phyloP scores from a whole-genome alignment of 1,140 invertebrate species.

The Lysiphlebus fabarum region DNA sequence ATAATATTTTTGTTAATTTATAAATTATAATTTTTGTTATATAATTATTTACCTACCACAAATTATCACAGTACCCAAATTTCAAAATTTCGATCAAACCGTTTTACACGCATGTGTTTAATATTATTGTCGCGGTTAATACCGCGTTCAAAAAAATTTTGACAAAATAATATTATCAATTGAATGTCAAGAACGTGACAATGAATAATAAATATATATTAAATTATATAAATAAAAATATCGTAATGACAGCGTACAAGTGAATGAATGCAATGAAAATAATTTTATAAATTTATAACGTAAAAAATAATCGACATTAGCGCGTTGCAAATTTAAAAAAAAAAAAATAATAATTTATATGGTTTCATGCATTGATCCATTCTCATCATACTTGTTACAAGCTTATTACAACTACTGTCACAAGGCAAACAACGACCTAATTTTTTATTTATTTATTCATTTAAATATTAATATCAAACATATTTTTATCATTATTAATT shows the following conservation, averaged over 20 bases:
- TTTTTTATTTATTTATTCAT: constrained; percentile 28
- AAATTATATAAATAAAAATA: neutral
- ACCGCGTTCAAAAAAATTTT: constrained; percentile 2
- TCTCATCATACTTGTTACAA: constrained; percentile 38
- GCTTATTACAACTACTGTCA: constrained; percentile 52
- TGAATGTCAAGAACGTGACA: too few relatives aligned
- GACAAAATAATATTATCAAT: neutral
- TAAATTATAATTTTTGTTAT: neutral
- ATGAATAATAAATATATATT: too few relatives aligned
- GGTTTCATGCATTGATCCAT: constrained; percentile 53
- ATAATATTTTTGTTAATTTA: neutral
- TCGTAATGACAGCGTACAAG: neutral
- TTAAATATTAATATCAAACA: too few relatives aligned
- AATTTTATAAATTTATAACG: constrained; percentile 2
- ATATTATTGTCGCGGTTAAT: neutral
- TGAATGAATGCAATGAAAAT: neutral
- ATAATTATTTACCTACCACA: neutral
- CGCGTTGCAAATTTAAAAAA: constrained; percentile 17
- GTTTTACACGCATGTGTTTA: constrained; percentile 45
- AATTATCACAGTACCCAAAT: constrained; percentile 49
- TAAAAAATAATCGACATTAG: constrained; percentile 11
- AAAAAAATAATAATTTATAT: constrained; percentile 51
- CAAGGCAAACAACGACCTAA: constrained; percentile 45
- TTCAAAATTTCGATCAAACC: constrained; percentile 49
- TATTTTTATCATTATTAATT: too few relatives aligned